Conservation (phyloP, 2,888 invertebrate genomes). For the Spialia ferax region DNA sequence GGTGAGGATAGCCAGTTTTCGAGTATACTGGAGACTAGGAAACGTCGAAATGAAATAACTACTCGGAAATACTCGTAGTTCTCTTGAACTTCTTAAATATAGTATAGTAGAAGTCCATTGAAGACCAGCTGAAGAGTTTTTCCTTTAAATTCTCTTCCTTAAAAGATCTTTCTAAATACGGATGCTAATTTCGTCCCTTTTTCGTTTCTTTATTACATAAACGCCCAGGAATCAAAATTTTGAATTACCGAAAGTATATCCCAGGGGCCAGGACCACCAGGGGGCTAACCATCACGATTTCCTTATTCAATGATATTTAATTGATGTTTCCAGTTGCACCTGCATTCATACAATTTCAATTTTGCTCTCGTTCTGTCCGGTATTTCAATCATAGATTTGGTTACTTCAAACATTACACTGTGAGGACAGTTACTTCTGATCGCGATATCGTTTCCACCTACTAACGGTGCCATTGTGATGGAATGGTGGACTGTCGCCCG, state of each 20-base stretch:
- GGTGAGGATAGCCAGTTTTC: slow-evolving; percentile 11
- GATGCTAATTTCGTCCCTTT: no score
- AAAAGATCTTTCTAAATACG: no score
- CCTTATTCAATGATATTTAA: not conserved
- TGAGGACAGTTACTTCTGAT: slow-evolving; percentile 74
- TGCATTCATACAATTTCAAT: not conserved
- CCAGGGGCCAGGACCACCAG: no score
- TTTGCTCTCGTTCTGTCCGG: slow-evolving; percentile 6
- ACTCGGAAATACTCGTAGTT: no score
- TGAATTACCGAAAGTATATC: no score
- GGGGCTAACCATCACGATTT: no score
- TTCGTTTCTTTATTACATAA: no score
- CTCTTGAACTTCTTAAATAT: no score
- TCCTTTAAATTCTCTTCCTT: no score
- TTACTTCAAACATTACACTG: slow-evolving; percentile 57
- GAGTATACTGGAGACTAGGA: not conserved
- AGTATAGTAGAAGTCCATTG: no score
- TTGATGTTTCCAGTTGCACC: not conserved
- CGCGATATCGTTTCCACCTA: slow-evolving; percentile 54
- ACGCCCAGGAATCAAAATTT: no score
- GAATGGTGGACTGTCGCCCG: slow-evolving; percentile 13
- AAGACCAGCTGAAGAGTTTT: no score
- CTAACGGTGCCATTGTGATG: slow-evolving; percentile 64
- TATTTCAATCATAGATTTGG: not conserved
- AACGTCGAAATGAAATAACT: not conserved